These are phyloP conservation scores for Diabrotica balteata DNA, from an alignment of 2,888 invertebrate genomes.

Conservation along the genomic window DNA sequence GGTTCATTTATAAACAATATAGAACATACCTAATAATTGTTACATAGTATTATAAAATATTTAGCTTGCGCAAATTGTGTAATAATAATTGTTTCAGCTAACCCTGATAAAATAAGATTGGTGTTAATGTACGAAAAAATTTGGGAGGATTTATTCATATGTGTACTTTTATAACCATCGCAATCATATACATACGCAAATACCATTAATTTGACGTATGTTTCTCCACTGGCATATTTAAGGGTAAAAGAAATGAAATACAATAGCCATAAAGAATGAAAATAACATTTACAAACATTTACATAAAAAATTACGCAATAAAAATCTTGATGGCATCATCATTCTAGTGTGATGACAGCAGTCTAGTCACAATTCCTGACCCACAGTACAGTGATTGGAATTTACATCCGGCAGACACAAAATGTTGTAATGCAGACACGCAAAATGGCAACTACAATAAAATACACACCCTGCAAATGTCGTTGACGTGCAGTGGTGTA, in stretches of 20 bases:
- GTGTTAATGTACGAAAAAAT: no score
- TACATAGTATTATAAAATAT: no score
- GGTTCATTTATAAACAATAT: no score
- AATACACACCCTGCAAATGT: slow-evolving; percentile 2
- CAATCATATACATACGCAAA: no score
- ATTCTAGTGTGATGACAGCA: slow-evolving; percentile 12
- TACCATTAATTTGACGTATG: no score
- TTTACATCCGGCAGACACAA: slow-evolving; percentile 13
- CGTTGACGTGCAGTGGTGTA: no score
- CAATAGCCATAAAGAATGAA: not conserved
- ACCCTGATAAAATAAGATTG: no score
- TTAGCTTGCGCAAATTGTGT: no score
- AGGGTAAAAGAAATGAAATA: slow-evolving; percentile 1
- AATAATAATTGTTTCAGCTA: no score
- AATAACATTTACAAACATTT: slow-evolving; percentile 13
- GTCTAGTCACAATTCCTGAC: slow-evolving; percentile 8
- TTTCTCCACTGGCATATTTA: not conserved
- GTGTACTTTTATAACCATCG: no score
- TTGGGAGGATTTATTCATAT: no score
- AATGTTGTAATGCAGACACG: slow-evolving; percentile 8
- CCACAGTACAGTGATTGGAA: slow-evolving; percentile 7
- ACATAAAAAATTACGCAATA: slow-evolving; percentile 21
- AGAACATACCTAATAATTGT: no score
- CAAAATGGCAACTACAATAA: slow-evolving; percentile 12
- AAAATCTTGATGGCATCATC: slow-evolving; percentile 20